Percentiles rank a stretch among this genome's conserved stretches.
Evolutionary conservation across 2,797 vertebrate species (phyloP).

Genomic region (Percopsis omiscomaycus): DNA sequence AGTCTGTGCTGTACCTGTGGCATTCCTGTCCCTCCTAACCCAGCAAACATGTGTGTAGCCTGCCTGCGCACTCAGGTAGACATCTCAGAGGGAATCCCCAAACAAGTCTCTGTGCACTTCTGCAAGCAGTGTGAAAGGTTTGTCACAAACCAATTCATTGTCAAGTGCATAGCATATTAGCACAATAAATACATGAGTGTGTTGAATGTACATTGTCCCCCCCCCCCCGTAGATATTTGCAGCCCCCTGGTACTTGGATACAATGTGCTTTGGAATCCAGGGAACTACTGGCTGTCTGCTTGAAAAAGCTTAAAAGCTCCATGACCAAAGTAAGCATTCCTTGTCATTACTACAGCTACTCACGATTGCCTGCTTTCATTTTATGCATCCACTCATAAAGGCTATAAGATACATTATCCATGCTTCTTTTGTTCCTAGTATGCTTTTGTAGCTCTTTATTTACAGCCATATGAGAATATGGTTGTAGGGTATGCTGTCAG

Average conservation of each 20-base stretch:
- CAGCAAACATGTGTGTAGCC: constrained; percentile 95
- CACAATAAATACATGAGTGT: not conserved
- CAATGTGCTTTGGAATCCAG: constrained; percentile 93
- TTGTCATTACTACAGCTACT: not conserved
- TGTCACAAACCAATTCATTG: constrained; percentile 8
- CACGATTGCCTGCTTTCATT: not conserved
- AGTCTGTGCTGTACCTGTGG: constrained; percentile 97
- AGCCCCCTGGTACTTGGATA: constrained; percentile 91
- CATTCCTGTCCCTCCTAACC: constrained; percentile 88
- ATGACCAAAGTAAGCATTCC: constrained; percentile 84
- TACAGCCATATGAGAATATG: too few relatives aligned
- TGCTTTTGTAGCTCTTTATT: not conserved
- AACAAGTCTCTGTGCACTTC: constrained; percentile 90
- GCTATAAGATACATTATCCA: not conserved
- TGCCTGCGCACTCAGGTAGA: constrained; percentile 91
- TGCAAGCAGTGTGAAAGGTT: constrained; percentile 98
- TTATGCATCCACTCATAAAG: not conserved
- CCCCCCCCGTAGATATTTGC: constrained; percentile 83
- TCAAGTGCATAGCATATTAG: too few relatives aligned
- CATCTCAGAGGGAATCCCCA: constrained; percentile 96
- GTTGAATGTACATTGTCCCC: not conserved
- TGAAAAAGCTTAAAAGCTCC: constrained; percentile 92
- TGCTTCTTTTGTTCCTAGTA: not conserved
- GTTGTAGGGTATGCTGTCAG: too few relatives aligned
- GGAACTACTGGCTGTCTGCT: constrained; percentile 90